Evolutionary conservation across 2,888 invertebrate genomes (phyloP), one percentile per base, ranked within the genome.

Genomic region (Epistrophe grossulariae): DNA sequence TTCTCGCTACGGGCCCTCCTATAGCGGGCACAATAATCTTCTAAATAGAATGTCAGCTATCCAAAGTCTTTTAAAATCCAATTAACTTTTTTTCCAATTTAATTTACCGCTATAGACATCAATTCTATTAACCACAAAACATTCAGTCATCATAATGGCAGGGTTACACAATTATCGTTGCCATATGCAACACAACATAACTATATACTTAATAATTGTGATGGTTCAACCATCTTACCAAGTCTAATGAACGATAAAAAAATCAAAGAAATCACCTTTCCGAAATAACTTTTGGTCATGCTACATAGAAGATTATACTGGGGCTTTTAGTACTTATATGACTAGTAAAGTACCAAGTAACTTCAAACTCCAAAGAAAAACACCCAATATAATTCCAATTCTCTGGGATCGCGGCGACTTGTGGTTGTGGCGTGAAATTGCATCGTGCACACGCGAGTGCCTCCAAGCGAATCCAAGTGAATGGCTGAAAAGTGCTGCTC

Each of bases 241-340:
- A 50, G 64, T 45, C 79, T 68, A 80, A 85, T 85, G 81, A 72
- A 85, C 84, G 78, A 78, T 85, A 70, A 85, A 85, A 60, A 72
- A 64, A 80, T 71, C 78, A 74, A 78, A 85, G 79, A 78, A 87
- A 82, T 76, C 71, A 76, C 70, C 79, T 80, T 84, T 84, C 40
- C 71, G 60, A 79, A 79, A 87, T 83, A 74, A 72, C 83, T 79
- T 82, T 68, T 79, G 87, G 87, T 87, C 87, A 87, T 87, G 83
- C 87, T 72, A 72, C 76, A 83, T 38, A 68, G 79, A 83, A 83
- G 79, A 79, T 79, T 50, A 77, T 66, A 15, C 40, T 52, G 8
- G 10, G 15, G 13, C 24, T 24, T 24, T 24, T 24, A 3, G 24
- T 24, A 24, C 24, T 3, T 24, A 24, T 35, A 57, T 11, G n/a